These are phyloP conservation scores for Calliphora vicina DNA, from an alignment of 1,140 invertebrate genomes.

Conservation along the genomic window DNA sequence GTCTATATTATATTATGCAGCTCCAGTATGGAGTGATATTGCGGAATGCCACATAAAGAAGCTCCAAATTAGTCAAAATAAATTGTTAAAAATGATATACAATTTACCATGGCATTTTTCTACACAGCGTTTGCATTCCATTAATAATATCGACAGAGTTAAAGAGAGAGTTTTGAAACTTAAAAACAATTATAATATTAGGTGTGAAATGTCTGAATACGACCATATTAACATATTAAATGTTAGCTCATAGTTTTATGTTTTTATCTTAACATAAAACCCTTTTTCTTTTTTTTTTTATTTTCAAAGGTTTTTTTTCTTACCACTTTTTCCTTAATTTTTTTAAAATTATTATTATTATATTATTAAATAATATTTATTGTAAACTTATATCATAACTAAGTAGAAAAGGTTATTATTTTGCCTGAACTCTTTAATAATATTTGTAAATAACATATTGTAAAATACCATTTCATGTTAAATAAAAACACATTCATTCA, in stretches of 20 bases:
- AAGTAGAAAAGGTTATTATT: too few relatives aligned
- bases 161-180: background rate
- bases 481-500: too few relatives aligned
- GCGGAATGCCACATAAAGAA: slow-evolving; percentile 13
- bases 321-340: background rate
- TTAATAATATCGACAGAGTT: background rate
- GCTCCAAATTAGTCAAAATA: background rate
- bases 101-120: slow-evolving; percentile 17
- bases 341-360: background rate
- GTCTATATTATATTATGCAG: background rate
- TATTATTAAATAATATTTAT: too few relatives aligned
- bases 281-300: background rate
- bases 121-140: background rate
- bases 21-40: background rate
- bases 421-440: too few relatives aligned
- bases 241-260: background rate
- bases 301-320: background rate
- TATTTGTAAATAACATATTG: too few relatives aligned
- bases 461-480: too few relatives aligned
- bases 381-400: too few relatives aligned
- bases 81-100: slow-evolving; percentile 15
- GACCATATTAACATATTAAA: background rate
- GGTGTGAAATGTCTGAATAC: background rate
- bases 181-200: background rate
- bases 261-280: background rate